Evolutionary conservation across 2,113 vertebrate species (phyloP), one percentile per base, ranked within the genome.

Genomic region (Acanthisitta chloris): DNA sequence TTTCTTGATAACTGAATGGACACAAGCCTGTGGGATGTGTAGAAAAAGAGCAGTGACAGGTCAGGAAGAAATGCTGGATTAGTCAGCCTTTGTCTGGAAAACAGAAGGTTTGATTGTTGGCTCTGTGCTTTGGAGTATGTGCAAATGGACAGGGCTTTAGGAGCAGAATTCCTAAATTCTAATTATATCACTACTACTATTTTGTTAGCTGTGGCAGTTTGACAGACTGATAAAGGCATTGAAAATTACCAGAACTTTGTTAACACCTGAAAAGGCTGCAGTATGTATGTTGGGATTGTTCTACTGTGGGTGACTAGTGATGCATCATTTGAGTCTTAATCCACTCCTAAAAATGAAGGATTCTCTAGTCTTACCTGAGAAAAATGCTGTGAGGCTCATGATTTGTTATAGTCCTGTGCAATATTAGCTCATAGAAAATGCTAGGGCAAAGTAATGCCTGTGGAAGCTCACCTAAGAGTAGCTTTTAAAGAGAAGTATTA

Each of bases 341-440:
- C 48, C 31, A 69, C 7, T 3, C 17, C 31, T 66, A 59, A 71
- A 86, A 84, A 55, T 28, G 38, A n/a, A 67, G 19, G 31, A 20
- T 55, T 79, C 34, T 79, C 6, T 72, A 71, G 33, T 38, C 40
- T 59, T 55, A 26, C 33, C 36, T 14, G 19, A 85, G 55, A 66
- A 70, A 0, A 4, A 8, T 42, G 26, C 24, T 55, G 26, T 62
- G 38, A 84, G 38, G 4, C 4, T 54, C 74, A 21, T 0, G 0
- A 19, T 80, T 78, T 49, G 14, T 45, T 82, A 14, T 4, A 76
- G 10, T 59, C 43, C 65, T 49, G 14, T 59, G 43, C 52, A 88
- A 28, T 79, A 59, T 71, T 45, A 79, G 33, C 38, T 80, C 24
- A 64, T 23, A 54, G 28, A 81, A 69, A 90, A 31, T 71, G 10